A percentile compares a stretch with the other conserved stretches of the same genome.
phyloP scores from a whole-genome alignment of 2,797 vertebrate genomes.

The Helostoma temminkii region DNA sequence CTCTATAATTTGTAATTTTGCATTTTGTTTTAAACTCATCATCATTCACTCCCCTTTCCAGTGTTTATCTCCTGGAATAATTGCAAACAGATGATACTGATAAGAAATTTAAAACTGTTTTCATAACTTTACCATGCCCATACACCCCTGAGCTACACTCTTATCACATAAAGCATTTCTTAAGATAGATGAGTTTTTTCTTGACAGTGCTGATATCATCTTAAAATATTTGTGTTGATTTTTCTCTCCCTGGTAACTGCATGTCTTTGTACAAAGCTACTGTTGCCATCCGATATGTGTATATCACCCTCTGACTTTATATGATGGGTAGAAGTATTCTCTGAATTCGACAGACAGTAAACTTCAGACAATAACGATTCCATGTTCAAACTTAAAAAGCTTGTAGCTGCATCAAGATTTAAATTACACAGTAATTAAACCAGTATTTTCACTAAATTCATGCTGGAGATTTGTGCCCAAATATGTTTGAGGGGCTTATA shows the following conservation, averaged over 20 bases:
- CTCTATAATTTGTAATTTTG: background rate
- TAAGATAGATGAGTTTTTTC: slow-evolving; percentile 29
- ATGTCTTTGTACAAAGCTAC: slow-evolving; percentile 43
- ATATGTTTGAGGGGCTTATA: slow-evolving; percentile 3
- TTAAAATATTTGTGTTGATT: slow-evolving; percentile 53
- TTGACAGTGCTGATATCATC: slow-evolving; percentile 51
- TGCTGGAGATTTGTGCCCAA: too few species aligned
- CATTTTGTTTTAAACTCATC: slow-evolving; percentile 1
- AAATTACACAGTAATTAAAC: slow-evolving; percentile 15
- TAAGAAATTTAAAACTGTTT: slow-evolving; percentile 50
- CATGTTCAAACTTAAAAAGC: slow-evolving; percentile 15
- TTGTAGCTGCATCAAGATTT: background rate
- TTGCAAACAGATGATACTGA: slow-evolving; percentile 45
- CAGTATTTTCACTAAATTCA: background rate
- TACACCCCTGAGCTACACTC: slow-evolving; percentile 39
- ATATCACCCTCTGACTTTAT: slow-evolving; percentile 33
- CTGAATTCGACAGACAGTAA: slow-evolving; percentile 46
- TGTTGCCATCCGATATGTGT: slow-evolving; percentile 43
- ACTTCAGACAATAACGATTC: slow-evolving; percentile 27
- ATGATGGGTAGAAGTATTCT: slow-evolving; percentile 50
- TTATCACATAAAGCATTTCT: slow-evolving; percentile 53
- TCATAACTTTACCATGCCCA: slow-evolving; percentile 13
- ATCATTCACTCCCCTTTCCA: slow-evolving; percentile 1
- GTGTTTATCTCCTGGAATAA: slow-evolving; percentile 33
- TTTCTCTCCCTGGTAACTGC: slow-evolving; percentile 37